Evolutionary conservation across 2,888 invertebrate species (phyloP), one percentile per base, ranked within the genome.

Genomic region (Pristionchus mayeri): DNA sequence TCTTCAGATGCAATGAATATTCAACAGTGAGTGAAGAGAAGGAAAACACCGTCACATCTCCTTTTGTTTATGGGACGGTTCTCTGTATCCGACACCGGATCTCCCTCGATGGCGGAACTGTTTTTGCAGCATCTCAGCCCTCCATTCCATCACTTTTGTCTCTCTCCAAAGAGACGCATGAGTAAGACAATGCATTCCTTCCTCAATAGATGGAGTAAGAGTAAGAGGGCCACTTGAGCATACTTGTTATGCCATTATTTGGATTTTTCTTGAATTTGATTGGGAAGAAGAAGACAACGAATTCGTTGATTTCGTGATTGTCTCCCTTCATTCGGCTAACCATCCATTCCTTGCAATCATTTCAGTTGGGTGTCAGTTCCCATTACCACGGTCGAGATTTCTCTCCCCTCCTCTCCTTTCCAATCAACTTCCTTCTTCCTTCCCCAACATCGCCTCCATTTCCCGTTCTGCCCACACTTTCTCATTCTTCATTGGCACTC

Each of bases 341-440:
- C n/a, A n/a, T n/a, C n/a, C n/a, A n/a, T n/a, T n/a, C n/a, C n/a
- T n/a, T n/a, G n/a, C n/a, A n/a, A n/a, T n/a, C 34, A 34, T 44
- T 44, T 13, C 44, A 24, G 4, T n/a, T n/a, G 40, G 40, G 40
- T 44, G 30, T 44, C 71, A 21, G n/a, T 30, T 71, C 71, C 30
- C 71, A 37, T 71, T n/a, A n/a, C 40, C 54, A 54, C 16, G 54
- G 54, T 54, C 37, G 71, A 71, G 71, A 71, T 71, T 24, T 71
- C 40, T 24, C 11, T 30, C 24, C 71, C 37, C 71, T 44, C 44
- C 71, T 71, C 71, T 40, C 71, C 40, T 40, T 63, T 71, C 40
- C 71, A 71, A 71, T 71, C 71, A 71, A 71, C 71, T 71, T 71
- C 71, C 71, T 40, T 44, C n/a, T 34, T 63, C 63, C 40, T 24